phyloP scores from a whole-genome alignment of 2,888 invertebrate species.

The Cyclophora albipunctata region DNA sequence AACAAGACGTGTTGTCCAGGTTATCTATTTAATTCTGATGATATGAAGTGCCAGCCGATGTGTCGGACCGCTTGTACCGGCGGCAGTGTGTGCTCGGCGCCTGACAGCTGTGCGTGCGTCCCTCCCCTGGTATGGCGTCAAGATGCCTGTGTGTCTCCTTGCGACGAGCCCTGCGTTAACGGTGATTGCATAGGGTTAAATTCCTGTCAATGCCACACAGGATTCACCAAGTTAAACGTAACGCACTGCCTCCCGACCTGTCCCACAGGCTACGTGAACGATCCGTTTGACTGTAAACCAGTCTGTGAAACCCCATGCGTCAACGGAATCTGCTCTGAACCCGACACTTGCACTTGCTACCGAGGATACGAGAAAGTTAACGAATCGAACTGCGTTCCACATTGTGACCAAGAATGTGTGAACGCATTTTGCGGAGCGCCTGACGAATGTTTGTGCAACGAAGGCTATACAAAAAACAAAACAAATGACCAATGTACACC shows the following conservation, averaged over 20 bases:
- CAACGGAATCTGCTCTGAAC: constrained; percentile 60
- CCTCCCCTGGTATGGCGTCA: constrained; percentile 23
- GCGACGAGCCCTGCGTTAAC: constrained; percentile 52
- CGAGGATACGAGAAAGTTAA: constrained; percentile 29
- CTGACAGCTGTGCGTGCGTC: constrained; percentile 38
- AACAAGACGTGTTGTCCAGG: too few species aligned
- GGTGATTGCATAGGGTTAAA: constrained; percentile 26
- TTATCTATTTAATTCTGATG: constrained; percentile 1
- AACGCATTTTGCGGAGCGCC: constrained; percentile 42
- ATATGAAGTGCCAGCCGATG: constrained; percentile 20
- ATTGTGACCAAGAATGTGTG: constrained; percentile 27
- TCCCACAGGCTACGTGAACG: constrained; percentile 7
- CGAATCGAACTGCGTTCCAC: constrained; percentile 23
- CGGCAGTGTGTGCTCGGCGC: constrained; percentile 34
- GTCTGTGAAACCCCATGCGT: constrained; percentile 48
- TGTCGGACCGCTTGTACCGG: constrained; percentile 36
- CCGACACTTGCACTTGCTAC: constrained; percentile 55
- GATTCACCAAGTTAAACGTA: constrained; percentile 13
- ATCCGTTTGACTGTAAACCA: constrained; percentile 41
- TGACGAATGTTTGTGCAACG: constrained; percentile 35
- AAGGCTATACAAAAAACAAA: constrained; percentile 16
- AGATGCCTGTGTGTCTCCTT: constrained; percentile 33
- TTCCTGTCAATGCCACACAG: constrained; percentile 25
- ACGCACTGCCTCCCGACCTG: constrained; percentile 13
- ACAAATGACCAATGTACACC: constrained; percentile 12